phyloP scores from a whole-genome alignment of 2,797 vertebrate species.

The Peromyscus nudipes region DNA sequence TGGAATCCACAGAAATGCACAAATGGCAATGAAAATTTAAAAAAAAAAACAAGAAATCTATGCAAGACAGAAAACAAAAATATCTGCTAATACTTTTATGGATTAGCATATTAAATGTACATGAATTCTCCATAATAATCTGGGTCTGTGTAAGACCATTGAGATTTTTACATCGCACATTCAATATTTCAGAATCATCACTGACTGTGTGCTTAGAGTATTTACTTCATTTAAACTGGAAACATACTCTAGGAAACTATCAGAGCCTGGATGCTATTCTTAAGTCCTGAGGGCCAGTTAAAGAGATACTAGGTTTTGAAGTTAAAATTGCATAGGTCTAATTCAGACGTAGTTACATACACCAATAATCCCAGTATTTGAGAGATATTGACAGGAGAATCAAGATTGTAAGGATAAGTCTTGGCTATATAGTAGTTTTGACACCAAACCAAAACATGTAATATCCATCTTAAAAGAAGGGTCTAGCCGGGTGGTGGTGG shows the following conservation, averaged over 20 bases:
- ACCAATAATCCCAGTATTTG: neutral
- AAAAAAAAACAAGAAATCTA: neutral
- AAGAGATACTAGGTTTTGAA: neutral
- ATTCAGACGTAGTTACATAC: neutral
- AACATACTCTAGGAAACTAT: neutral
- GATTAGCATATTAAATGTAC: slow-evolving; percentile 41
- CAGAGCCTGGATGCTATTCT: neutral
- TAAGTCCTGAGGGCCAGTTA: neutral
- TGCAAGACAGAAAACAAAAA: slow-evolving; percentile 44
- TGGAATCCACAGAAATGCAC: slow-evolving; percentile 1
- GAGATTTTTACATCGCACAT: neutral
- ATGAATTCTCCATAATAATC: slow-evolving; percentile 41
- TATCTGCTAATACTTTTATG: slow-evolving; percentile 2
- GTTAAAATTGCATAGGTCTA: neutral
- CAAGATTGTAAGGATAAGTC: neutral
- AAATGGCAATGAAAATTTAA: slow-evolving; percentile 42
- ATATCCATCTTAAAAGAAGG: neutral
- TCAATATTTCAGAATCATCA: slow-evolving; percentile 17
- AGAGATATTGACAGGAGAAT: neutral
- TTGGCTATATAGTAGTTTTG: neutral
- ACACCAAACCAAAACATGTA: neutral
- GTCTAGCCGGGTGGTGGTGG: no score
- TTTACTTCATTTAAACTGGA: slow-evolving; percentile 50
- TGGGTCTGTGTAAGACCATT: neutral
- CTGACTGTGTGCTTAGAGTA: neutral